A percentile compares a stretch with the other conserved stretches of the same genome.
phyloP scores from a whole-genome alignment of 2,888 invertebrate species.

The Agrochola macilenta region DNA sequence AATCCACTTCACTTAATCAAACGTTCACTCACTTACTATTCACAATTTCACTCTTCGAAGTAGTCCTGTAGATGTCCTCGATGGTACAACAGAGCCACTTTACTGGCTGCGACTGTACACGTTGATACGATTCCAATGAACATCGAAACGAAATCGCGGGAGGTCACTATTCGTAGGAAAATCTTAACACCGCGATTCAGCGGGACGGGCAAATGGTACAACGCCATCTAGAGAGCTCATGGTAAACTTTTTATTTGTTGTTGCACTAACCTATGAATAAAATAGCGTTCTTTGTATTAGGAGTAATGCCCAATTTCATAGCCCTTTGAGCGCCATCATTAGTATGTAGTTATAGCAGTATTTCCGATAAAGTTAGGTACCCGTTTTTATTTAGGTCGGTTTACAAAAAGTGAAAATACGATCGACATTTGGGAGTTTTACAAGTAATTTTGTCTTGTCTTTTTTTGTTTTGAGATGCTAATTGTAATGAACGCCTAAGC shows the following conservation, averaged over 20 bases:
- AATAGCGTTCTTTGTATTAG: no score
- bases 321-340: background rate
- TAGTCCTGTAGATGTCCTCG: background rate
- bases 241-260: slow-evolving; percentile 29
- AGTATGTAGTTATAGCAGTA: background rate
- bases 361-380: background rate
- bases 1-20: background rate
- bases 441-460: background rate
- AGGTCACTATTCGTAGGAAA: slow-evolving; percentile 37
- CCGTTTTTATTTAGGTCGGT: background rate
- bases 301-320: background rate
- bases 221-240: slow-evolving; percentile 53
- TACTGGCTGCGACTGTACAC: slow-evolving; percentile 25
- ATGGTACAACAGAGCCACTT: slow-evolving; percentile 31
- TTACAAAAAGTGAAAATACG: background rate
- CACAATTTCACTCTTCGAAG: background rate
- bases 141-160: background rate
- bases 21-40: background rate
- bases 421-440: background rate
- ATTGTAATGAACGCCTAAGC: background rate
- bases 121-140: fast-evolving
- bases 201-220: slow-evolving; percentile 13
- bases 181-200: slow-evolving; percentile 62
- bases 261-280: background rate
- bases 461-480: background rate